Evolutionary conservation across 2,888 invertebrate species (phyloP), one percentile per base, ranked within the genome.

Genomic region (Chrysolina americana): DNA sequence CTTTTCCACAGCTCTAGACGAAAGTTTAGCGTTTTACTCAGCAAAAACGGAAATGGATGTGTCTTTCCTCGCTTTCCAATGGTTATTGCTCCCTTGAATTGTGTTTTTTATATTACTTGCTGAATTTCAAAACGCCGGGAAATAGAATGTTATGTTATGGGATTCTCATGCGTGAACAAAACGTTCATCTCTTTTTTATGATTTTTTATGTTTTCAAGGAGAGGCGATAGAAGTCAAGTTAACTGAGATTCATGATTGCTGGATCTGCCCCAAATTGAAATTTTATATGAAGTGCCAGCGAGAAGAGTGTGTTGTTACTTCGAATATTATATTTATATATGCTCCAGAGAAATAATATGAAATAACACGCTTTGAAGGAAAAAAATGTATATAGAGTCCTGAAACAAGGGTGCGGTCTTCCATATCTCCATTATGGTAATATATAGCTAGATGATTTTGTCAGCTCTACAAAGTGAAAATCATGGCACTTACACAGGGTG

Each of bases 11-110:
- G 63, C 68, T 56, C 41, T 65, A 70, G 70, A 62, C 68, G 62
- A 74, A 76, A 76, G 68, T 76, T 75, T 53, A 50, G 72, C 68
- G 56, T 73, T 75, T 73, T 71, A 64, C 70, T 68, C 68, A 65
- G 70, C 74, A 66, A 73, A 72, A 73, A 71, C 44, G 62, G 65
- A 68, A 72, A 75, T 75, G 70, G 53, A 72, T 75, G 71, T 72
- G 56, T 68, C 68, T 70, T 62, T 70, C 64, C 71, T 56, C 75
- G 77, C 71, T 71, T 74, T 76, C 62, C 72, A 68, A 78, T 74
- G 75, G 74, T 78, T 78, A 78, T 78, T 68, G 74, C 76, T 72
- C 64, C 19, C 63, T 72, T 65, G 41, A 74, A 75, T 72, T 72
- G 75, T 72, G 69, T 71, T 70, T 77, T 21, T 69, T 75, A 73